Conservation (phyloP, 2,113 vertebrate species). For the mouse (Mus musculus) region GRCm39 chr6:92401001-92401500, state of each 20-base stretch:
- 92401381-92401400: not conserved
- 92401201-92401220: too few relatives aligned
- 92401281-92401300: not conserved
- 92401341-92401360: not conserved
- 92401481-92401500: not conserved
- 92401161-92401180: not conserved
- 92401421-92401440: not conserved
- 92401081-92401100: slow-evolving; percentile 59
- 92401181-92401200: not conserved
- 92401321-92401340: too few relatives aligned
- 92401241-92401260: not conserved
- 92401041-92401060: slow-evolving; percentile 51
- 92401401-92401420: not conserved
- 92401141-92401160: not conserved
- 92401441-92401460: not conserved
- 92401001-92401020: slow-evolving; percentile 66
- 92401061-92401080: slow-evolving; percentile 29
- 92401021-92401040: slow-evolving; percentile 55
- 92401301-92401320: not conserved
- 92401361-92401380: not conserved
- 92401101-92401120: slow-evolving; percentile 31
- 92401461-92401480: not conserved
- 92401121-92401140: not conserved
- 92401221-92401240: not conserved
- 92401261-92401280: not conserved